Base-by-base conservation (phyloP, 2,797 vertebrate species). In the Xiphorhynchus erythropygius region DNA sequence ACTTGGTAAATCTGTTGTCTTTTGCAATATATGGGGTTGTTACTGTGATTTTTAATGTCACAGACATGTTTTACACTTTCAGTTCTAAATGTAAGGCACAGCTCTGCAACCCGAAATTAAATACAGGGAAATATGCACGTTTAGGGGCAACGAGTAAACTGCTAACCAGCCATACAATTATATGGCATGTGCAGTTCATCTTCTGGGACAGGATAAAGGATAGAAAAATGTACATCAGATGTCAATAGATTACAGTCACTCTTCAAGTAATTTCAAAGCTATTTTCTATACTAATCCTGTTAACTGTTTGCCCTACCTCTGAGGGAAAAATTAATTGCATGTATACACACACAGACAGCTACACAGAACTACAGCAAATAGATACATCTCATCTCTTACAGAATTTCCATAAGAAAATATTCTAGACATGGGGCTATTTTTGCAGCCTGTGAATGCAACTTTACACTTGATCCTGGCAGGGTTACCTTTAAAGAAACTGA, bases 101-200 rank as follows among this genome's bases (percentile, higher is more conserved):
- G 25, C 16, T 52, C n/a, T n/a, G 24, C n/a, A 71, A n/a, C 39
- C 10, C 56, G 49, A 68, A 74, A 46, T 81, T 42, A 71, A 77
- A 74, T 28, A 12, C 13, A 50, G 23, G n/a, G 19, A 84, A 90
- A 79, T 24, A 46, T 2, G 17, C 41, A 32, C 21, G 32, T 47
- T 55, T 50, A 32, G 15, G 6, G 10, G 7, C 5, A 1, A 41
- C 17, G 32, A 62, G 84, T 55, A 74, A 81, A 69, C 4, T 69
- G 24, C 22, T 62, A 44, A 25, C 17, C 33, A 76, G 52, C 23
- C 14, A 39, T 35, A 47, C 10, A 15, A 22, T 28, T n/a, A 21
- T 7, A 7, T 15, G 13, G 30, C 0, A 0, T 5, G 11, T 52
- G 14, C 28, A 42, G 21, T 42, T 77, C 56, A 42, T 33, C 41